phyloP scores from a whole-genome alignment of 2,113 vertebrate genomes.

The Hyperopisus bebe region DNA sequence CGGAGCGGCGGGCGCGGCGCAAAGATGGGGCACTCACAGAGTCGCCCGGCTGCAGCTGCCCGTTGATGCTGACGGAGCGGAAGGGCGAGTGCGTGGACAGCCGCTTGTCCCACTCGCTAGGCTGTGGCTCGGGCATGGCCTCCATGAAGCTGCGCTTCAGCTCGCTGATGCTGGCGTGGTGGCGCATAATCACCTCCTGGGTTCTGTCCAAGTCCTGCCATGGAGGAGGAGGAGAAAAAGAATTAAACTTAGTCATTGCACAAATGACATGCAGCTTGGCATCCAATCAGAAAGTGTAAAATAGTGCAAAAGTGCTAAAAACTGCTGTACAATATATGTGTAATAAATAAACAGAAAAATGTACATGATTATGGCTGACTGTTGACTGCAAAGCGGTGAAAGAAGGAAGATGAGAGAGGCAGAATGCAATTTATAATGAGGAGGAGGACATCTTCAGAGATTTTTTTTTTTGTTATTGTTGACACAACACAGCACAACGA shows the following conservation, averaged over 20 bases:
- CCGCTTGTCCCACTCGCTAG: constrained; percentile 95
- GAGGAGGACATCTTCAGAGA: background rate
- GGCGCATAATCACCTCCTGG: constrained; percentile 83
- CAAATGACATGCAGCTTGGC: background rate
- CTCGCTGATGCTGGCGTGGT: constrained; percentile 91
- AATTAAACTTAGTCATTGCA: background rate
- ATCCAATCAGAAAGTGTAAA: background rate
- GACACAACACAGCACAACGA: no score
- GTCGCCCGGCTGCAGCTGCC: constrained; percentile 68
- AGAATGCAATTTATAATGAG: background rate
- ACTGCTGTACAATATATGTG: background rate
- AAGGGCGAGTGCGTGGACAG: constrained; percentile 88
- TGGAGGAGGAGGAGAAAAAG: background rate
- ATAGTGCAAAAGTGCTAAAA: background rate
- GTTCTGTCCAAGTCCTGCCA: constrained; percentile 81
- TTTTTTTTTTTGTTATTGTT: background rate
- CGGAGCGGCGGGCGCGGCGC: background rate
- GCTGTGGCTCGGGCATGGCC: constrained; percentile 72
- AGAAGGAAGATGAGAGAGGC: background rate
- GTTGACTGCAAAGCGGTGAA: background rate
- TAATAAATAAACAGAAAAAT: background rate
- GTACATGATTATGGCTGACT: background rate
- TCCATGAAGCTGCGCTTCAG: constrained; percentile 97
- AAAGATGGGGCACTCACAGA: constrained; percentile 69
- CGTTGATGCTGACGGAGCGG: constrained; percentile 68